Base-by-base conservation (phyloP, 1,140 invertebrate species). In the Planococcus citri region DNA sequence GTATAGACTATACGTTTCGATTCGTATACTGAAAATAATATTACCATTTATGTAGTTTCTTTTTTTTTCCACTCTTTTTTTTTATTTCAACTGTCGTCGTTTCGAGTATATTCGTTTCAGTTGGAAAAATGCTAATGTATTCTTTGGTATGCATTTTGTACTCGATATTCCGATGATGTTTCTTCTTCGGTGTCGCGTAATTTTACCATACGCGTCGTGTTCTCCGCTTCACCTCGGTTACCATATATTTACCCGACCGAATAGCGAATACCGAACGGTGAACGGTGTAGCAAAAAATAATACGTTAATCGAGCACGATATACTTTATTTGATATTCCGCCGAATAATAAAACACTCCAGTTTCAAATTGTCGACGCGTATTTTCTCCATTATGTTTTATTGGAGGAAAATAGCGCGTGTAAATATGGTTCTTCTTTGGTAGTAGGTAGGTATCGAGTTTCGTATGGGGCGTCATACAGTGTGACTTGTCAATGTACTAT, bases 61-160 rank as follows among this genome's bases (percentile, higher is more conserved):
- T n/a, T n/a, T n/a, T n/a, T n/a, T n/a, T n/a, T n/a, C n/a, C n/a
- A n/a, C n/a, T n/a, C n/a, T n/a, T n/a, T n/a, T 20, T 51, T 51
- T 51, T 51, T 51, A 51, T 51, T 51, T 51, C n/a, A 51, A 51
- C 41, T 51, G 41, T 51, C 41, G 41, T 51, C 41, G 41, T 51
- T 51, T 51, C 41, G 41, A 51, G 41, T n/a, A 37, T 37, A 17
- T 51, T 20, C 12, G n/a, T 9, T 51, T 17, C 41, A 51, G 41
- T 51, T 17, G 41, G 41, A 51, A 51, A 51, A 51, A 51, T 51
- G 41, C 41, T 51, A 51, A 51, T 51, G 41, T 51, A 51, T 51
- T 17, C 41, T 51, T 51, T 51, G 41, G 41, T 51, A 51, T 51
- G 41, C n/a, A 51, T 51, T 51, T 51, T 51, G 41, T 51, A 17